These are phyloP conservation scores for Sylvia borin DNA, from an alignment of 2,797 vertebrate species.

Conservation along the genomic window DNA sequence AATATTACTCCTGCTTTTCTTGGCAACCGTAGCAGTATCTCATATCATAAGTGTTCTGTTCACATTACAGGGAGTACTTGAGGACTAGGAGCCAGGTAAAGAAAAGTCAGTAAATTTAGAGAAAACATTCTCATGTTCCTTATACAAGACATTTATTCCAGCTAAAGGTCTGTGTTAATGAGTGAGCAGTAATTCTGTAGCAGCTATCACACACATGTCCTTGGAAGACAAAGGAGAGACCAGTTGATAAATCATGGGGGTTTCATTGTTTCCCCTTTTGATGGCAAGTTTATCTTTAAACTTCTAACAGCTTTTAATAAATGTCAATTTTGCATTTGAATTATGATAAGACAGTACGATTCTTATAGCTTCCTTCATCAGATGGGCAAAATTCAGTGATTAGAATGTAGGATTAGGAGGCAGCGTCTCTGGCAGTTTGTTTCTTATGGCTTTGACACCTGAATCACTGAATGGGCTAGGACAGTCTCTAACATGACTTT, in stretches of 20 bases:
- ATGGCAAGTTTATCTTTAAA: background rate
- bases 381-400: background rate
- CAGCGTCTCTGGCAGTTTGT: background rate
- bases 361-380: background rate
- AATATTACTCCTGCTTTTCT: background rate
- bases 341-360: background rate
- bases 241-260: accelerated
- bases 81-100: background rate
- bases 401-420: background rate
- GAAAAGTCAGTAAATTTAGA: background rate
- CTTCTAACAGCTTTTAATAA: background rate
- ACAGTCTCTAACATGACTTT: background rate
- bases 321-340: background rate
- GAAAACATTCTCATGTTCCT: background rate
- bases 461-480: background rate
- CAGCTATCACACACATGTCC: background rate
- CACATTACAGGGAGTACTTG: background rate
- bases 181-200: background rate
- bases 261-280: background rate
- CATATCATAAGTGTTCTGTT: background rate
- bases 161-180: background rate
- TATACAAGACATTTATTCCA: background rate
- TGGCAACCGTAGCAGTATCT: background rate
- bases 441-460: background rate
- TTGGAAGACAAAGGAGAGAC: background rate